A percentile compares a stretch with the other conserved stretches of the same genome.
Evolutionary conservation across 2,113 vertebrate genomes (phyloP).

Genomic region (Dipodomys spectabilis): DNA sequence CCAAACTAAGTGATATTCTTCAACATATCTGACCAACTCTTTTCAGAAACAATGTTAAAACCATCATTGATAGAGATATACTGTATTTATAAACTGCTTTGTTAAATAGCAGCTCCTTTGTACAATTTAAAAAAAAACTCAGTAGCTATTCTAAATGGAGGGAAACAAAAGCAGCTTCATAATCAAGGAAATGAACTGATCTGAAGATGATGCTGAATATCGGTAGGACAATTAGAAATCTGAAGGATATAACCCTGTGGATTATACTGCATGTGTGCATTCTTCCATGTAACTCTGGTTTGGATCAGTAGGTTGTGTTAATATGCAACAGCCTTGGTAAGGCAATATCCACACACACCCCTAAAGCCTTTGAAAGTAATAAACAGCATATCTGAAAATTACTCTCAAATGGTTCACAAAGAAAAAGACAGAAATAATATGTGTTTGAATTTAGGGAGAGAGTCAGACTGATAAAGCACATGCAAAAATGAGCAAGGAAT

Average conservation of each 20-base stretch:
- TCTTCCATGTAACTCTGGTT: not conserved
- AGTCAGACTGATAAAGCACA: not conserved
- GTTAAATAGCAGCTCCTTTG: too few relatives aligned
- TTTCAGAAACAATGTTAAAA: constrained; percentile 7
- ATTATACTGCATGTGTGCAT: not conserved
- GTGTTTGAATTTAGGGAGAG: not conserved
- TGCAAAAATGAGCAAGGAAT: not conserved
- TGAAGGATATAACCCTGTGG: not conserved
- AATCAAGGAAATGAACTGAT: not conserved
- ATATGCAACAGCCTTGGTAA: not conserved
- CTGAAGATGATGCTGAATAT: not conserved
- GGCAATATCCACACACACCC: not conserved
- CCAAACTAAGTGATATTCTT: not conserved
- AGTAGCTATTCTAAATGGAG: not conserved
- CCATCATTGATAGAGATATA: not conserved
- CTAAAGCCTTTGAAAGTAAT: not conserved
- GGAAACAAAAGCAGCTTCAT: not conserved
- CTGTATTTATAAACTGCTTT: too few relatives aligned
- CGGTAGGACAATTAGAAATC: not conserved
- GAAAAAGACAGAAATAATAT: not conserved
- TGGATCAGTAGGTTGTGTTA: not conserved
- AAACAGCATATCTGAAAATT: not conserved
- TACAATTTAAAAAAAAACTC: not conserved
- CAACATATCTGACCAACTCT: not conserved
- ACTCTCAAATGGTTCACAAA: not conserved